These are phyloP conservation scores for Pholis gunnellus DNA, from an alignment of 2,113 vertebrate genomes.

Conservation along the genomic window DNA sequence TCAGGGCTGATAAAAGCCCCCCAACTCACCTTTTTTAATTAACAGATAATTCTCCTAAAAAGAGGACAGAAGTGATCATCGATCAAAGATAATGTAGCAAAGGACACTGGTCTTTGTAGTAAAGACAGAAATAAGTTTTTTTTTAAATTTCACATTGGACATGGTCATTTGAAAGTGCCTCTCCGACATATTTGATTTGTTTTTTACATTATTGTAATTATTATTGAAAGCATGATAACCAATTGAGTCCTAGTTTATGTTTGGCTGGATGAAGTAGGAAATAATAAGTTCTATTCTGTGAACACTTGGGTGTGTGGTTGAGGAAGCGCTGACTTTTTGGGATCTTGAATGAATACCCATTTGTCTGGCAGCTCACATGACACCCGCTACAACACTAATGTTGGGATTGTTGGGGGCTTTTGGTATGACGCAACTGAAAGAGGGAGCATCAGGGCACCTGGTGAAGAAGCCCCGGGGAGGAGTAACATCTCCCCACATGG, in stretches of 20 bases:
- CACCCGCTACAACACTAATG: neutral
- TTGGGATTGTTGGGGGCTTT: neutral
- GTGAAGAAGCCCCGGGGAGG: neutral
- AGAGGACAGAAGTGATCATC: neutral
- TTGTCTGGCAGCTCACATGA: conserved; percentile 37
- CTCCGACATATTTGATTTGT: neutral
- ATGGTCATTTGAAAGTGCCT: neutral
- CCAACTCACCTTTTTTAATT: no score
- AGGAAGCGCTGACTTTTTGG: neutral
- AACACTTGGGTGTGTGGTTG: neutral
- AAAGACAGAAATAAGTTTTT: neutral
- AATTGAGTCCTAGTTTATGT: neutral
- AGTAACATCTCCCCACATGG: neutral
- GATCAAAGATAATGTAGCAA: neutral
- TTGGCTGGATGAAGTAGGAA: no score
- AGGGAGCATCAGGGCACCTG: neutral
- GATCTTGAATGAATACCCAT: conserved; percentile 22
- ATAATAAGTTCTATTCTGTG: neutral
- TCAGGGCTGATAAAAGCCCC: no score
- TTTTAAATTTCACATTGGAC: neutral
- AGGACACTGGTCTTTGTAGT: neutral
- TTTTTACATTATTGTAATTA: neutral
- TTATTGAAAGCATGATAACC: neutral
- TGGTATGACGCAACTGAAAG: neutral
- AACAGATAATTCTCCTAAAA: neutral